Base-by-base conservation (phyloP, 2,888 invertebrate species). In the Hoplodrina ambigua region DNA sequence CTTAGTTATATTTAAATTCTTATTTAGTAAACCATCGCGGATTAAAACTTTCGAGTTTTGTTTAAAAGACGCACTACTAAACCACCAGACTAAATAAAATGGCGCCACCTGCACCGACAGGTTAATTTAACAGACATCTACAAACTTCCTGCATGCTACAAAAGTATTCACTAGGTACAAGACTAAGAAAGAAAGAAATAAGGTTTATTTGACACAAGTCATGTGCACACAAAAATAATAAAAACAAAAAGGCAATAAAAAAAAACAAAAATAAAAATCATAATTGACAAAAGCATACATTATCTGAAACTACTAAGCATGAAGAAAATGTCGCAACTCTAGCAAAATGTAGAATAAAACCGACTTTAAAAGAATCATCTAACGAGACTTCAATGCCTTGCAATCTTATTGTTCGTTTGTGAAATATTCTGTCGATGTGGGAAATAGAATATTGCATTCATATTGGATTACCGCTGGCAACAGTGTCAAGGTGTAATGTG, bases 401-500 rank as follows among this genome's bases (percentile, higher is more conserved):
- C 54, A 67, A 49, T 44, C 66, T 71, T 55, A 76, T 81, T 84
- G 78, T 80, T 76, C 52, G 30, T 69, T 83, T 86, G 82, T 78
- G 78, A 85, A 83, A 87, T 74, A 71, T 19, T 58, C 65, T 13
- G 66, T 56, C 65, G 25, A 63, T 90, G 90, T 91, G 90, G 87
- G 91, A 91, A 91, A 90, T 88, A 87, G 86, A 88, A 90, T 84
- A 85, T 81, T 67, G 71, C 90, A 88, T 86, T 87, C 79, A 86
- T 92, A 92, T 92, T 87, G 88, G 88, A 91, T 93, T 92, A 91
- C 92, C 81, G 82, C 73, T 85, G 84, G 87, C 87, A 93, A 92
- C 84, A 88, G 87, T 92, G 92, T 93, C 94, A 93, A 92, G 92
- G 93, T 86, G 88, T 90, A 90, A 90, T 76, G 76, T 82, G 88